Evolutionary conservation across 2,888 invertebrate genomes (phyloP), one percentile per base, ranked within the genome.

Genomic region (Phortica magna): DNA sequence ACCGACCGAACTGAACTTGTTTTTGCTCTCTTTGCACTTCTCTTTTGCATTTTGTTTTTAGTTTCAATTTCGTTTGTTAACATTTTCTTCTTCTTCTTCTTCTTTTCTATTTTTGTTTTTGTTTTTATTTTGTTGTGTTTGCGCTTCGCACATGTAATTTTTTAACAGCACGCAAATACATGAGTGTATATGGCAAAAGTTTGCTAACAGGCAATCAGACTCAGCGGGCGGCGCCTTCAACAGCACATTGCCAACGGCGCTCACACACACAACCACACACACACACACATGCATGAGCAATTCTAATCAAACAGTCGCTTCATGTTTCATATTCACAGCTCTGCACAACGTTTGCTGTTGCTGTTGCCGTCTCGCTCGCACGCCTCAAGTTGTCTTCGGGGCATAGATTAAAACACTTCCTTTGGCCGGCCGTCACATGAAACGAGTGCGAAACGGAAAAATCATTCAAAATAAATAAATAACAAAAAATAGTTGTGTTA

Each of bases 101-200:
- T 61, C 12, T 31, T 64, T 31, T 64, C 1, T 61, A 2, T 61
- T 22, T 61, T 14, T 19, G 6, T 17, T 64, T 64, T 64, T 19
- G 31, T 64, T 22, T 64, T n/a, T 64, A 59, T 9, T 59, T 17
- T 6, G 6, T 59, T 9, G 6, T 22, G 59, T 65, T 65, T 19
- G 31, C 12, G 9, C 4, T 48, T 48, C 10, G 48, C 9, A 64
- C 19, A 48, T 19, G 70, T 48, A 70, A 53, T 53, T 70, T 53
- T 53, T 19, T 31, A 64, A 9, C 17, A 14, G 39, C 64, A 64
- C 64, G 64, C 64, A 64, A 31, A 64, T 64, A n/a, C n/a, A n/a
- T n/a, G n/a, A n/a, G n/a, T n/a, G n/a, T n/a, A 64, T 22, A 31
- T 31, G 31, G 64, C 59, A 59, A 59, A 59, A 59, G 19, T 59